Base-by-base conservation (phyloP, 2,888 invertebrate species). In the Cerastis leucographa region DNA sequence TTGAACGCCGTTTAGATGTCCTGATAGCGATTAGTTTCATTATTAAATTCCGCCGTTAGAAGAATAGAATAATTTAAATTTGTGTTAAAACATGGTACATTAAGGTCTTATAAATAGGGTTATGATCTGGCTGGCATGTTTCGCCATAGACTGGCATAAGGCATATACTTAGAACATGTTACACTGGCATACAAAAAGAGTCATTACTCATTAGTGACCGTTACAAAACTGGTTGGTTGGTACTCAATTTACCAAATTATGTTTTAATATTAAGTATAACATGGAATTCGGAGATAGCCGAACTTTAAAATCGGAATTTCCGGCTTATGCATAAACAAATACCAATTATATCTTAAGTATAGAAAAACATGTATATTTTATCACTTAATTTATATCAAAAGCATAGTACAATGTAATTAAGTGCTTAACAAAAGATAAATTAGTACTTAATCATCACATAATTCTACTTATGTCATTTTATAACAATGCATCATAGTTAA, bases 331-430 rank as follows among this genome's bases (percentile, higher is more conserved):
- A 64, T 12, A n/a, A n/a, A 40, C 3, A 12, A 19, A 29, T 25
- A 40, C 7, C 14, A 14, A 19, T 29, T 51, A 9, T 44, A 61
- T 64, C 25, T 46, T 46, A 51, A 78, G n/a, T 59, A 19, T 51
- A 78, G 49, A 49, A 67, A 49, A 46, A 59, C 68, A 78, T 78
- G 68, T 78, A 49, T 14, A 11, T 76, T 49, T 76, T 78, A 78
- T 78, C 42, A 49, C 29, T 35, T n/a, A 22, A 29, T 78, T 46
- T n/a, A 42, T 59, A 67, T 49, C 67, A 14, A 68, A 44, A 12
- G 19, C 49, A 68, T 68, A 78, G 69, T 54, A 42, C 46, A 40
- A 66, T 17, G 7, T 67, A 49, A 74, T 61, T 29, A 49, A 25
- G 25, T 22, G 74, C 25, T 46, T 59, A 65, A 29, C 8, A 29